These are phyloP conservation scores for Hemiprocne comata DNA, from an alignment of 2,113 vertebrate genomes.

Conservation along the genomic window DNA sequence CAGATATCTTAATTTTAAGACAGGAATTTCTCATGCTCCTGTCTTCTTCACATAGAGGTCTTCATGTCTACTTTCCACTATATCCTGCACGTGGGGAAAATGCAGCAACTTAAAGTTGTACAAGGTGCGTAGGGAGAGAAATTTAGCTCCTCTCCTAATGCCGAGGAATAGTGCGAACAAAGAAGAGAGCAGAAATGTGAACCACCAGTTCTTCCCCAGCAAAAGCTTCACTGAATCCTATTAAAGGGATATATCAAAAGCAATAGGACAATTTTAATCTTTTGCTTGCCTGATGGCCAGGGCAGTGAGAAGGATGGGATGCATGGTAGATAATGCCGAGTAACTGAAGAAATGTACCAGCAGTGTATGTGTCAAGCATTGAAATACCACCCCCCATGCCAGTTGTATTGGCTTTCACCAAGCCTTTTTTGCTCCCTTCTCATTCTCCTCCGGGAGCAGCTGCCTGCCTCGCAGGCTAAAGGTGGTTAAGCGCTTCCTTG, in stretches of 20 bases:
- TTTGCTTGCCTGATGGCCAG: neutral
- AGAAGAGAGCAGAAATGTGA: neutral
- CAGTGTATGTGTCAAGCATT: fast-evolving
- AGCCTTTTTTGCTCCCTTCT: neutral
- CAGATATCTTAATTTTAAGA: neutral
- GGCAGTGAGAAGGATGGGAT: neutral
- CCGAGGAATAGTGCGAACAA: neutral
- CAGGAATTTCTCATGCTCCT: neutral
- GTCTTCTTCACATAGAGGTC: neutral
- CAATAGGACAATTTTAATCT: neutral
- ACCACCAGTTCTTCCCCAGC: neutral
- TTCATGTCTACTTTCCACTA: neutral
- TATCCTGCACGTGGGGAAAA: neutral
- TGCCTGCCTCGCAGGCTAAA: neutral
- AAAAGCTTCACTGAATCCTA: neutral
- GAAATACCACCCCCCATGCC: fast-evolving
- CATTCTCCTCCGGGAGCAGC: neutral
- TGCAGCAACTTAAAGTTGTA: neutral
- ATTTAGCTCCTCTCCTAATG: neutral
- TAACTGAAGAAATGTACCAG: neutral
- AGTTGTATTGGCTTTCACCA: neutral
- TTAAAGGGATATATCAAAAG: neutral
- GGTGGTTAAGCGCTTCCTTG: neutral
- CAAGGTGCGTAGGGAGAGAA: neutral
- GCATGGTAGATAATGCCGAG: neutral